These are phyloP conservation scores for Hypothenemus hampei DNA, from an alignment of 1,140 invertebrate genomes.

Conservation along the genomic window DNA sequence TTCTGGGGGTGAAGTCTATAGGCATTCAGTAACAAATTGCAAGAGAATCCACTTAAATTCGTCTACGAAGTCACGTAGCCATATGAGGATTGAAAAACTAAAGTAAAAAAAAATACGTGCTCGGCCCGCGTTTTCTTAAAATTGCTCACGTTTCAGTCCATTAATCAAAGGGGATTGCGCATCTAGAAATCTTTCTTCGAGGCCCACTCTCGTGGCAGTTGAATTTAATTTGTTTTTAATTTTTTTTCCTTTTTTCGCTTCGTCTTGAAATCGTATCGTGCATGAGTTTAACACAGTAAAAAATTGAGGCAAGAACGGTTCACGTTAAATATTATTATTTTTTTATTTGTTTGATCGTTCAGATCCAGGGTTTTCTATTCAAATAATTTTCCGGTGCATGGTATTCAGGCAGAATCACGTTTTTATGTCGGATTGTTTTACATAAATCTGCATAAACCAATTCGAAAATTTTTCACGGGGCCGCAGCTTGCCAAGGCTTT, in stretches of 20 bases:
- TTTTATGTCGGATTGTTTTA: constrained; percentile 20
- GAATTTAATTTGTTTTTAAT: constrained; percentile 18
- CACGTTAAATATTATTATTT: constrained; percentile 10
- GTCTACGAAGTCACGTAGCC: constrained; percentile 10
- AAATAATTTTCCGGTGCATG: constrained; percentile 15
- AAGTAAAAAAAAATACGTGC: constrained; percentile 14
- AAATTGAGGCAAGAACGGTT: too few species aligned
- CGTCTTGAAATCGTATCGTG: too few species aligned
- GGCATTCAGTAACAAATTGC: constrained; percentile 14
- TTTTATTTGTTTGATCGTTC: constrained; percentile 11
- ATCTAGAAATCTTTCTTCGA: constrained; percentile 15
- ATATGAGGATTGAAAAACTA: constrained; percentile 16
- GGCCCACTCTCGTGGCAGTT: constrained; percentile 10
- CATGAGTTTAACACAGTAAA: too few species aligned
- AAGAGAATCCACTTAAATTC: constrained; percentile 9
- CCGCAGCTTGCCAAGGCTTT: too few species aligned
- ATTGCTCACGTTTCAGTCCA: constrained; percentile 21
- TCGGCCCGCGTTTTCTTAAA: constrained; percentile 7
- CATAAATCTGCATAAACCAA: constrained; percentile 20
- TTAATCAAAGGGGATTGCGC: constrained; percentile 17
- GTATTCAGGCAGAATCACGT: constrained; percentile 21
- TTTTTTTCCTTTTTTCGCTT: constrained; percentile 1
- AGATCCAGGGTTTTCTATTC: constrained; percentile 16
- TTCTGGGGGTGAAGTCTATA: too few species aligned
- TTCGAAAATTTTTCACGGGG: too few species aligned